Base-by-base conservation (phyloP, 1,140 invertebrate genomes). In the Lordiphosa stackelbergi region DNA sequence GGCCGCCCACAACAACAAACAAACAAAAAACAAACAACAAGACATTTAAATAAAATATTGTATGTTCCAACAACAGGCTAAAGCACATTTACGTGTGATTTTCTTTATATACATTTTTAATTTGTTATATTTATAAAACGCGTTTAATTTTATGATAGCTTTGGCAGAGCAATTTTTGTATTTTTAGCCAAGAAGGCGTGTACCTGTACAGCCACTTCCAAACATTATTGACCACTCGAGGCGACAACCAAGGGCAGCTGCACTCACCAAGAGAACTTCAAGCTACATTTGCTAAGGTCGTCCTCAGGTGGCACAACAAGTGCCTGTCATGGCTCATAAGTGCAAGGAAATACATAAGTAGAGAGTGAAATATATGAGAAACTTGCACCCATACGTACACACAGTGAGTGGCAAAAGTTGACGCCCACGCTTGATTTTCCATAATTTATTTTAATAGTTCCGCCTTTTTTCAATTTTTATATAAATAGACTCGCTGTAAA, bases 391-490 rank as follows among this genome's bases (percentile, higher is more conserved):
- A 11, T 40, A 36, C 22, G 38, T 38, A 38, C 28, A 24, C 38
- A 48, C 37, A 48, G 51, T 53, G 56, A 68, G 56, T 40, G 45
- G 8, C 49, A 19, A 41, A 31, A 66, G 52, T 49, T 22, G n/a
- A 45, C 58, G 42, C 61, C 73, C 66, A 75, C 75, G 48, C 55
- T 49, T 36, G 6, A 47, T 51, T 60, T 66, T 75, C 71, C 56
- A 81, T 81, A 79, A 79, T 71, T 79, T 74, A 81, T 74, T 79
- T 81, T 70, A 79, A 81, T 75, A 79, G 75, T 79, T 79, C 75
- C 74, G 74, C 66, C 57, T 72, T 79, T 58, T 61, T 37, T 38
- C 38, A 38, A 40, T n/a, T 51, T 55, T 43, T 53, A 47, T 78
- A 78, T 56, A 78, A 78, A 78, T 79, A 78, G 73, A 43, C 37